Evolutionary conservation across 1,140 invertebrate genomes (phyloP), one percentile per base, ranked within the genome.

Genomic region (Probaryconus sp.): DNA sequence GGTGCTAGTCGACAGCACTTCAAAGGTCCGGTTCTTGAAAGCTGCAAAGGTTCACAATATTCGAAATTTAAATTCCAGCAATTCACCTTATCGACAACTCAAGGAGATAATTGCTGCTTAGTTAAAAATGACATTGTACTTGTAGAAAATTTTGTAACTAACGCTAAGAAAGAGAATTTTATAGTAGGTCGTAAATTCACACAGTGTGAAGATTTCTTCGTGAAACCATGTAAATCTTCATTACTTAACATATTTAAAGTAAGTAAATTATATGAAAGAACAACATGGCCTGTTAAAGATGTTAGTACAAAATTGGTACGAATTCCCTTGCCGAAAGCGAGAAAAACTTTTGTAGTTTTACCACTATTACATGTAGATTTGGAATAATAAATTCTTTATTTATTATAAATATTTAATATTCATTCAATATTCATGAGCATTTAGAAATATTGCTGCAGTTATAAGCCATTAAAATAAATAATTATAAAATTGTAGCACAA

Each of bases 201-300:
- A 24, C 30, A 16, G 24, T 38, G 53, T 10, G 45, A 58, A 45
- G 43, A n/a, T n/a, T n/a, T n/a, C n/a, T n/a, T n/a, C n/a, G n/a
- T n/a, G n/a, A n/a, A n/a, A n/a, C 55, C 55, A 58, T 58, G 40
- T 11, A 10, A 17, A 17, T 58, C 55, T 17, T 9, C 26, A 26
- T 6, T 26, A 1, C 11, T 58, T 11, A 17, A 17, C 10, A 45
- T 58, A 7, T 18, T 26, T 17, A 58, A 45, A 47, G 55, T 43
- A n/a, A 45, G 26, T 9, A 45, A 58, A 9, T 26, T 58, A 35
- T 58, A 40, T 5, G 17, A 2, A 24, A 18, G 20, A 5, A 26
- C 24, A n/a, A 28, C 0, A 16, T 45, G 55, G 55, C 30, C 18
- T 16, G 40, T 58, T 3, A 26, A 24, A 24, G 4, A 24, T 37